Conservation (phyloP, 2,797 vertebrate species). For the Corythornis leucogaster region DNA sequence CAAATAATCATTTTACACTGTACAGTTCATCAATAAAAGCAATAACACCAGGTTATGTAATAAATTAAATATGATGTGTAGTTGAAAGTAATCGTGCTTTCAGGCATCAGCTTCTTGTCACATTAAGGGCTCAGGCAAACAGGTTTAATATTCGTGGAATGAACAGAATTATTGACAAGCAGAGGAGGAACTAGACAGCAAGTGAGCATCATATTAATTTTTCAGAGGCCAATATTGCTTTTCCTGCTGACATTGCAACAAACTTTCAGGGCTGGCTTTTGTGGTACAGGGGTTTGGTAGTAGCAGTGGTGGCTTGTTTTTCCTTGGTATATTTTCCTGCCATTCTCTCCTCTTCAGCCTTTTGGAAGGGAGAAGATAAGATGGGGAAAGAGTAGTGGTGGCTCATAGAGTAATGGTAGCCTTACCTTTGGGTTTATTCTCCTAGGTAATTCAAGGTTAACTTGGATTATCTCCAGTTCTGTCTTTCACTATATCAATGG, state of each 20-base stretch:
- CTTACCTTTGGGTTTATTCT: not conserved
- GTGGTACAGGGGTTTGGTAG: not conserved
- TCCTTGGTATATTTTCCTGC: not conserved
- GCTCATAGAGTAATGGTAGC: not conserved
- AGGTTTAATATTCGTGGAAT: conserved; percentile 68
- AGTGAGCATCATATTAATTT: conserved; percentile 72
- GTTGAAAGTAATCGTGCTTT: conserved; percentile 68
- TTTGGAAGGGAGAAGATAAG: not conserved
- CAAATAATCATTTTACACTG: conserved; percentile 75
- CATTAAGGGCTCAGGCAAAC: conserved; percentile 64
- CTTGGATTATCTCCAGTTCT: not conserved
- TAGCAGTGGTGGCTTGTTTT: not conserved
- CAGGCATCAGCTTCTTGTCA: conserved; percentile 67
- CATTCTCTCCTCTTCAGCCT: not conserved
- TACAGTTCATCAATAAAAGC: conserved; percentile 77
- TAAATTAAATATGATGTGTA: conserved; percentile 78
- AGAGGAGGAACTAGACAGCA: conserved; percentile 66
- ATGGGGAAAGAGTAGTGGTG: not conserved
- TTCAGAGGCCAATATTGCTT: conserved; percentile 61
- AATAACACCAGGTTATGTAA: conserved; percentile 67
- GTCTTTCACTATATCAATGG: not conserved
- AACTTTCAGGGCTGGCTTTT: conserved; percentile 30
- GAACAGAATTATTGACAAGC: conserved; percentile 64
- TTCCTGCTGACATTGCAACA: conserved; percentile 60
- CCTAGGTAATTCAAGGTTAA: not conserved